Base-by-base conservation (phyloP, 1,140 invertebrate species). In the Drosophila auraria region DNA sequence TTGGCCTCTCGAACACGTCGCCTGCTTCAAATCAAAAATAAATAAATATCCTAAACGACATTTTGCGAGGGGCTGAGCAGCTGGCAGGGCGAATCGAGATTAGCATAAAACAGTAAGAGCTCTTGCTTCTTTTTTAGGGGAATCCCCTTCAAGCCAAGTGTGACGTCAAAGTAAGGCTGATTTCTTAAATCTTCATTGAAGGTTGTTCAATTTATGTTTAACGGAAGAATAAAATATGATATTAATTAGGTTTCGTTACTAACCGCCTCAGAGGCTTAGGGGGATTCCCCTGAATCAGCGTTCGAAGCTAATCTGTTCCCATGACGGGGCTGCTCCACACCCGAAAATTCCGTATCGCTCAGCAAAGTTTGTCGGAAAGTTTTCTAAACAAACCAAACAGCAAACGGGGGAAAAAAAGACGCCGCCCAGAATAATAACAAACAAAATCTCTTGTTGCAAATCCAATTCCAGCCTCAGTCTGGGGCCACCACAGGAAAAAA, bases 11-110 rank as follows among this genome's bases (percentile, higher is more conserved):
- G 53, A 63, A 80, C 83, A 83, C 71, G 75, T 71, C 44, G 54
- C 38, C 71, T 51, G 78, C 51, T 76, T 81, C 80, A 74, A 87
- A 87, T 89, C 81, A 89, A 89, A 87, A 89, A 81, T 87, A 89
- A 89, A 87, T 87, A 87, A 87, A 89, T 89, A 84, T 84, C 64
- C 66, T 56, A 78, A 83, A 72, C 60, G 77, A 87, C 71, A 82
- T 82, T 53, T 72, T 25, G 54, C 17, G 42, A 51, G 36, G 51
- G 36, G 20, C 23, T 44, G 27, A n/a, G 42, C 23, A 14, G 33
- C 20, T 30, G 15, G 7, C 9, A 30, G n/a, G 42, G 9, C n/a
- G 36, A 58, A 47, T 20, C 17, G n/a, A 50, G 33, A 68, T 68
- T 64, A 64, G 25, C 59, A 64, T 63, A 63, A 68, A 7, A 68